phyloP scores from a whole-genome alignment of 2,888 invertebrate genomes.

The Athrips mouffetella region DNA sequence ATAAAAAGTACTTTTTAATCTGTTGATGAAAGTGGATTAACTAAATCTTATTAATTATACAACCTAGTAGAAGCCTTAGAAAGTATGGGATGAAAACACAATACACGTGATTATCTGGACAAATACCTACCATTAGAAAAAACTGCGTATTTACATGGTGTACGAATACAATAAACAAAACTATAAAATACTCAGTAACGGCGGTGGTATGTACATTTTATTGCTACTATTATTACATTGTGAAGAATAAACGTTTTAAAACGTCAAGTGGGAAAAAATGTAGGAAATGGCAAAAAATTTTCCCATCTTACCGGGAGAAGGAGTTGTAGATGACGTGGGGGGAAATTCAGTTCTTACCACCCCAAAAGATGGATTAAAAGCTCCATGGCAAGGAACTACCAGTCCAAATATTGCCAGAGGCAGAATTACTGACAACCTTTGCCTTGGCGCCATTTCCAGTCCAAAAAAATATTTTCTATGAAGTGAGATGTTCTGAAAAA shows the following conservation, averaged over 20 bases:
- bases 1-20: background rate
- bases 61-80: background rate
- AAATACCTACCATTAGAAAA: no score
- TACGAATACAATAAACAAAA: background rate
- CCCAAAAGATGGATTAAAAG: conserved; percentile 45
- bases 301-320: conserved; percentile 52
- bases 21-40: background rate
- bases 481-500: conserved; percentile 22
- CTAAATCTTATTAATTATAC: background rate
- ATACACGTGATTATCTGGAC: no score
- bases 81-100: no score
- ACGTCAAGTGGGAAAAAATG: background rate
- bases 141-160: background rate
- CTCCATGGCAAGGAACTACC: conserved; percentile 33
- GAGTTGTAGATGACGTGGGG: conserved; percentile 31
- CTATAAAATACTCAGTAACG: background rate
- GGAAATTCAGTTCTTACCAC: conserved; percentile 41
- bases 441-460: conserved; percentile 23
- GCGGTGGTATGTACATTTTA: background rate
- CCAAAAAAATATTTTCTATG: conserved; percentile 2
- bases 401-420: conserved; percentile 21
- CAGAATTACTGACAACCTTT: conserved; percentile 21
- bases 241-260: background rate
- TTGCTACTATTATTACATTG: background rate
- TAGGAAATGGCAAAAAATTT: background rate